Conservation (phyloP, 2,888 invertebrate genomes). For the Fissipunctia ypsillon region DNA sequence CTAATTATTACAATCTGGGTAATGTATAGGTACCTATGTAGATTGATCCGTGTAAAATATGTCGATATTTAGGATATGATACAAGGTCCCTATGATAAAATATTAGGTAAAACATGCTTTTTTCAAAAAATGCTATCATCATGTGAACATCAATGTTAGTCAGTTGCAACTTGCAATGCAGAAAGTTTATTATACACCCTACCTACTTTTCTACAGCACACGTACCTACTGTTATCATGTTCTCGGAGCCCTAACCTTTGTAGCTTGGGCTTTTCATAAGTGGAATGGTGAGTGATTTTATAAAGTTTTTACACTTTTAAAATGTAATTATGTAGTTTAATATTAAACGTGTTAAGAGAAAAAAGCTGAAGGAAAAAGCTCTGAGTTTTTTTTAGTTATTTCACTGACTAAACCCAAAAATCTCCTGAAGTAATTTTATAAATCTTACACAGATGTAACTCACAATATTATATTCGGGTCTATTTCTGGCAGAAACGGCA, state of each 20-base stretch:
- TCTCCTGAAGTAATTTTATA: constrained; percentile 6
- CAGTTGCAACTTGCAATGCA: neutral
- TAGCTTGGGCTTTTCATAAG: neutral
- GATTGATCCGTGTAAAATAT: neutral
- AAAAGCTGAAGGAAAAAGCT: neutral
- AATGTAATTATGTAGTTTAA: neutral
- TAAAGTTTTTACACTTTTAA: neutral
- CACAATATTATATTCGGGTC: constrained; percentile 35
- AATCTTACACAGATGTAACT: constrained; percentile 23
- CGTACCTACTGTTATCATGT: neutral
- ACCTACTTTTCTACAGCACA: neutral
- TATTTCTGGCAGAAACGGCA: constrained; percentile 48
- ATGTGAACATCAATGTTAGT: neutral
- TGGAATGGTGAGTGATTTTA: neutral
- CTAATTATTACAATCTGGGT: neutral
- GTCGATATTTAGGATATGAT: neutral
- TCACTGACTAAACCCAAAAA: neutral
- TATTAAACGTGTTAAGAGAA: neutral
- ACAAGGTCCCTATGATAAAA: neutral
- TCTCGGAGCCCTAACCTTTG: neutral
- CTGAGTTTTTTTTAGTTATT: neutral
- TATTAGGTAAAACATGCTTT: neutral
- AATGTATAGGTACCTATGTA: neutral
- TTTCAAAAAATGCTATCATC: neutral
- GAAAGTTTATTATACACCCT: neutral